Evolutionary conservation across 2,888 invertebrate species (phyloP), one percentile per base, ranked within the genome.

Genomic region (Aromia moschata): DNA sequence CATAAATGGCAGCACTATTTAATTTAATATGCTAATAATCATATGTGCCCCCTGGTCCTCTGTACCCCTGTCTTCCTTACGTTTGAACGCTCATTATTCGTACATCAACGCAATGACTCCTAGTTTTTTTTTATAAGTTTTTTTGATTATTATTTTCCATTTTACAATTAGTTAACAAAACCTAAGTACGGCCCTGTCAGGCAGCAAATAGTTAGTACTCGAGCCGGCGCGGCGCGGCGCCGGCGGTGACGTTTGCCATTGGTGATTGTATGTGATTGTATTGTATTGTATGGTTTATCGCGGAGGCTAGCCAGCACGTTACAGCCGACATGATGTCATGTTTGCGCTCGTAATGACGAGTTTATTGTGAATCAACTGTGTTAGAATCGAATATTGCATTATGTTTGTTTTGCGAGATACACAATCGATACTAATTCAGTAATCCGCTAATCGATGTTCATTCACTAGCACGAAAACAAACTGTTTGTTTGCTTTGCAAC

Each of bases 301-400:
- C 14, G n/a, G 25, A 40, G 30, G 20, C 54, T n/a, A 20, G 46
- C 36, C 60, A 49, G 38, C 63, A 62, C 59, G 66, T 53, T 59
- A 15, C 71, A 72, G 77, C 77, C 75, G 77, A 77, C n/a, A n/a
- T n/a, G 76, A 77, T 77, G 75, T 75, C 75, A 74, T 79, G 79
- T 79, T 79, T 79, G 73, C 74, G 64, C 67, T 71, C 68, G 70
- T 70, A 75, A 76, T 74, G 76, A 78, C 77, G 77, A 79, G 77
- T 52, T 52, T 52, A 52, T 61, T 58, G 63, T 65, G 67, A 73
- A 65, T 67, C 65, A 65, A 69, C 69, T 67, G 62, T 69, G 56
- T 58, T 57, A 62, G 59, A 67, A 67, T 69, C 66, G 56, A 66
- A 56, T 61, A 58, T 52, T 47, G 64, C 62, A 70, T 72, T 70